Evolutionary conservation across 2,113 vertebrate genomes (phyloP).

Genomic region (Nematolebias whitei): DNA sequence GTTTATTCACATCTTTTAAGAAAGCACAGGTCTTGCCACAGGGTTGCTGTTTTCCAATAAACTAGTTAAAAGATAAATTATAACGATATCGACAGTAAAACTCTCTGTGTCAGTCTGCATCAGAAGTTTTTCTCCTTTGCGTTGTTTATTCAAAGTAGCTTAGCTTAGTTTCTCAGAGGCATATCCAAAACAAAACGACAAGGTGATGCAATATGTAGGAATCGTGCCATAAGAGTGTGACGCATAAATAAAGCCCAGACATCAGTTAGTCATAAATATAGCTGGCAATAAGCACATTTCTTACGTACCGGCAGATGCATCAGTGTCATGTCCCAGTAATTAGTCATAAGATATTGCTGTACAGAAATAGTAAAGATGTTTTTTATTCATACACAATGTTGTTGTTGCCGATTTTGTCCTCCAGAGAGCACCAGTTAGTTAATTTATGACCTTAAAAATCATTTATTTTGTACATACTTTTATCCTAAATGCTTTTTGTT

Average conservation of each 20-base stretch:
- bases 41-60: constrained; percentile 1
- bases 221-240: not conserved
- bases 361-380: not conserved
- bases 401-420: not conserved
- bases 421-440: constrained; percentile 10
- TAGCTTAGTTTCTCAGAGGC: not conserved
- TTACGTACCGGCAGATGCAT: not conserved
- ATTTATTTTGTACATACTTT: not conserved
- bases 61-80: not conserved
- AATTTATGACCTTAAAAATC: not conserved
- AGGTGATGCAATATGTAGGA: not conserved
- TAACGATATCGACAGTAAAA: not conserved
- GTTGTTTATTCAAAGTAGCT: not conserved
- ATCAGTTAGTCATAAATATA: not conserved
- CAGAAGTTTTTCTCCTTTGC: not conserved
- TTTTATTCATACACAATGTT: not conserved
- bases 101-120: not conserved
- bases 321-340: not conserved
- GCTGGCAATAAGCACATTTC: not conserved
- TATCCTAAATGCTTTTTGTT: not conserved
- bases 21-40: not conserved
- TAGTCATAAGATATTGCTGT: not conserved
- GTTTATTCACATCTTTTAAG: too few species aligned
- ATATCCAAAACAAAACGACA: too few species aligned
- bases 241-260: not conserved